Conservation (phyloP, 2,888 invertebrate species). For the Limnephilus marmoratus region DNA sequence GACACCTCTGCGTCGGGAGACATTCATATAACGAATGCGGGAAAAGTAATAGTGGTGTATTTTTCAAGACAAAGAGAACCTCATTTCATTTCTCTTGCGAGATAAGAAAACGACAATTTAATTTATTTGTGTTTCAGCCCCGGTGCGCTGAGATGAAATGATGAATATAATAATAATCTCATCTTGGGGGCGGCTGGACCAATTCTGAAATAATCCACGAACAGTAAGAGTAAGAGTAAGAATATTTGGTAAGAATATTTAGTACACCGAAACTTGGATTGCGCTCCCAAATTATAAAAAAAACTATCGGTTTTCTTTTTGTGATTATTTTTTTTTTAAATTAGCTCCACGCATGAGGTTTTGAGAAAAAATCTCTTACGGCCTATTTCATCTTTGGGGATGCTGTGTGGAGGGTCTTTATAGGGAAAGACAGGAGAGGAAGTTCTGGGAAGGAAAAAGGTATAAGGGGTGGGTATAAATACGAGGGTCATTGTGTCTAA, state of each 20-base stretch:
- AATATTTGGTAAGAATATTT: neutral
- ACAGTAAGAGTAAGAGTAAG: no score
- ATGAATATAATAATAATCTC: neutral
- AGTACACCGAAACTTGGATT: neutral
- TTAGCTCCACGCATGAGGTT: no score
- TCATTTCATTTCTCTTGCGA: neutral
- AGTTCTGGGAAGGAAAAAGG: no score
- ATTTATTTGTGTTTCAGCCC: neutral
- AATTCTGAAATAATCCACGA: neutral
- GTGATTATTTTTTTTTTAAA: no score
- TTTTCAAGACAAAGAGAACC: neutral
- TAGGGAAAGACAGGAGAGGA: no score
- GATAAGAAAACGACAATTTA: slow-evolving; percentile 18
- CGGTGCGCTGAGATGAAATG: neutral
- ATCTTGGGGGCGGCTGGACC: neutral
- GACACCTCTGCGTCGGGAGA: slow-evolving; percentile 1
- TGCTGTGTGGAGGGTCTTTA: no score
- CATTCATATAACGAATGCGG: slow-evolving; percentile 7
- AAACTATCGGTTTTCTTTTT: no score
- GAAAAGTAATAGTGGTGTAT: slow-evolving; percentile 30
- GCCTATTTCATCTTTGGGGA: no score
- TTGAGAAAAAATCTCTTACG: no score
- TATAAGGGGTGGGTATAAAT: no score
- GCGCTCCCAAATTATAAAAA: no score
- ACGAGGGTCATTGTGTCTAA: no score